Conservation (phyloP, 2,888 invertebrate genomes). For the Spatulosminthurus flaviceps region DNA sequence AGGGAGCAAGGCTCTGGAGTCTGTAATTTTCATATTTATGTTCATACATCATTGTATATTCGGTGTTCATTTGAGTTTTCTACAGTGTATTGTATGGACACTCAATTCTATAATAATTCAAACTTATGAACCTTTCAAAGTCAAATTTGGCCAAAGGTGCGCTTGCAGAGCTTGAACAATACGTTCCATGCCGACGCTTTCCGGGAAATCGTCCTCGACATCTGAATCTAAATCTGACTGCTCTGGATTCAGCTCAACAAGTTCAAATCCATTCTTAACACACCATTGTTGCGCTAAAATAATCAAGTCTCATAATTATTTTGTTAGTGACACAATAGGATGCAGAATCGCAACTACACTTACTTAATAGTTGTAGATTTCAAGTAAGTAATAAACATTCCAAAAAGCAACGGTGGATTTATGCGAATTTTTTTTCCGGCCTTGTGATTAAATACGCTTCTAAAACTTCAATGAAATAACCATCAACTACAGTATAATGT, state of each 20-base stretch:
- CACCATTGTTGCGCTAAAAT: conserved; percentile 73
- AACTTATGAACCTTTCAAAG: conserved; percentile 75
- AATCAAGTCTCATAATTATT: too few species aligned
- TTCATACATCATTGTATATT: background rate
- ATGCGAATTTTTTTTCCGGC: too few species aligned
- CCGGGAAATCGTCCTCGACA: conserved; percentile 70
- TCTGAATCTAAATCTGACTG: conserved; percentile 67
- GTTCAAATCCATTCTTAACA: conserved; percentile 74
- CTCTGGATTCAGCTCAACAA: conserved; percentile 74
- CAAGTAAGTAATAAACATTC: too few species aligned
- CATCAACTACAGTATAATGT: too few species aligned
- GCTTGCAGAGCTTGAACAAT: conserved; percentile 77
- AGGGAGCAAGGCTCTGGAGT: conserved; percentile 27
- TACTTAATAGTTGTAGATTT: too few species aligned
- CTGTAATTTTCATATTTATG: background rate
- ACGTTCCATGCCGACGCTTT: conserved; percentile 74
- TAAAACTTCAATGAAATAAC: too few species aligned
- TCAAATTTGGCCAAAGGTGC: conserved; percentile 77
- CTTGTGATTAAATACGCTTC: too few species aligned
- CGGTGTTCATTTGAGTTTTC: background rate
- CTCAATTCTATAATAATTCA: too few species aligned
- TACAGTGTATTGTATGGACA: too few species aligned
- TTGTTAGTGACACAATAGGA: too few species aligned
- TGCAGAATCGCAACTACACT: too few species aligned
- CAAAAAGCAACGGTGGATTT: too few species aligned